Evolutionary conservation across 2,797 vertebrate species (phyloP).

Genomic region (Molossus molossus): DNA sequence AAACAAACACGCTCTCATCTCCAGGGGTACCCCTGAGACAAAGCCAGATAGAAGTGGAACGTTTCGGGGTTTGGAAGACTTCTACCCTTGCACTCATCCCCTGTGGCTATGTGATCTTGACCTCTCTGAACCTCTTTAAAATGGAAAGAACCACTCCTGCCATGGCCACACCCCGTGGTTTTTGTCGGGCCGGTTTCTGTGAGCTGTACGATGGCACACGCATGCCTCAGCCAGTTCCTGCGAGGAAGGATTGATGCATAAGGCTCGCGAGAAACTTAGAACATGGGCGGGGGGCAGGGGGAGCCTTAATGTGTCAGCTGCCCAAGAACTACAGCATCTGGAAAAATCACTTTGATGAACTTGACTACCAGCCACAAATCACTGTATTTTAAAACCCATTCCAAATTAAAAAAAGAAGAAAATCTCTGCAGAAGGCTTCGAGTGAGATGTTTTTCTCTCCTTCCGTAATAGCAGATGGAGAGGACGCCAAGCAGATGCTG

Average conservation of each 20-base stretch:
- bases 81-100: neutral
- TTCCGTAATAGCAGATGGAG: neutral
- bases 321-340: conserved; percentile 45
- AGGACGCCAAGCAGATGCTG: neutral
- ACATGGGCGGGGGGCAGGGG: neutral
- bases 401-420: neutral
- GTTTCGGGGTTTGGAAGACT: neutral
- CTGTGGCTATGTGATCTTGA: neutral
- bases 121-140: neutral
- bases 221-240: rapidly evolving
- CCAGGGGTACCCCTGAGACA: neutral
- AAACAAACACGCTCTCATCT: neutral
- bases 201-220: rapidly evolving
- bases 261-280: neutral
- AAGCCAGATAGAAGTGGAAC: neutral
- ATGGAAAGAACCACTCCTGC: neutral
- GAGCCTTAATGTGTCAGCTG: neutral
- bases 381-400: conserved; percentile 22
- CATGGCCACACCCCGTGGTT: neutral
- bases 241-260: neutral
- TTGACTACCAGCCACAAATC: conserved; percentile 46
- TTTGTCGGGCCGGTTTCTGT: neutral
- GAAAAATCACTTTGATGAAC: conserved; percentile 56
- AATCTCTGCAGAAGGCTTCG: neutral
- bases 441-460: neutral